Base-by-base conservation (phyloP, 92 coral and sea anemone genomes). In the Epizoanthus illoricatus region DNA sequence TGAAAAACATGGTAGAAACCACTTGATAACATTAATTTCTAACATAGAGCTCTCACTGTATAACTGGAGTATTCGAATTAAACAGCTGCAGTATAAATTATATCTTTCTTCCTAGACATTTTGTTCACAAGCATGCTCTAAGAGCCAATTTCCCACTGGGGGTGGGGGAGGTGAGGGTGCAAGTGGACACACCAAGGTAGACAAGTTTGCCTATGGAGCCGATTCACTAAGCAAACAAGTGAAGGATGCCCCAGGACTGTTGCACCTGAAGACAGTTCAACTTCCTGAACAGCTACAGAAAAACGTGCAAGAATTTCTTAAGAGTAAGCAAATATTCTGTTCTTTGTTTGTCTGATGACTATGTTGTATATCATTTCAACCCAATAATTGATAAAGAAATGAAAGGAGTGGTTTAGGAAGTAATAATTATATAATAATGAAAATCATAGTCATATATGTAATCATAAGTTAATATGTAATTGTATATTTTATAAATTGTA, bases 241-340 rank as follows among this genome's bases (percentile, higher is more conserved):
- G 80, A 96, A 84, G 78, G 89, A 89, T 82, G 88, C 99, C 33
- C 92, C 95, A 63, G 99, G 99, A 13, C 80, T 96, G 57, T 94
- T 91, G 80, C 87, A 93, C 73, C 84, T 96, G 33, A 89, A 65
- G 10, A 96, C 99, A 47, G 83, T 96, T 69, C 76, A 87, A 61
- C 88, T 96, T 65, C 99, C 99, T 19, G 71, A 86, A 59, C 89
- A 90, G 85, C 86, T 96, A 8, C 91, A 96, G 68, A 83, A 65
- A 40, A 96, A 91, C 81, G 81, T 96, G 5, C 83, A 85, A 47
- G 89, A 90, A 42, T 93, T 86, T 84, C 86, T 96, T 3, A 84
- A 88, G 84, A 91, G 99, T 93, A 91, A 89, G 94, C 15, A 11
- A 10, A 52, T 13, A 3, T 2, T 52, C 0, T 52, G 13, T 9